Percentiles rank a stretch among this genome's conserved stretches.
Evolutionary conservation across 2,113 vertebrate species (phyloP).

Genomic region (Sminthopsis crassicaudata): DNA sequence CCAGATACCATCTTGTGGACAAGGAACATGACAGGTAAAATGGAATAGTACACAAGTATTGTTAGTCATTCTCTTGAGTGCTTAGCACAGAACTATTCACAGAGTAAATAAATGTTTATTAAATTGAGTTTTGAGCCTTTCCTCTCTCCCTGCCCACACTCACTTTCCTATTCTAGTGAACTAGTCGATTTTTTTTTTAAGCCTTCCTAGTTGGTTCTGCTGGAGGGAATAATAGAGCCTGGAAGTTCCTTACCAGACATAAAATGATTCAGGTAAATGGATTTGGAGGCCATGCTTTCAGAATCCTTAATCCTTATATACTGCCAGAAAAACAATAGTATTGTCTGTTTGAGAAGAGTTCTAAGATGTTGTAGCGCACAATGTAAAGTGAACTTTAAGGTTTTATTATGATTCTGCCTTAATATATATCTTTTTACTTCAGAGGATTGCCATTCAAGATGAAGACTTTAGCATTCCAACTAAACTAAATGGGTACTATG

Average conservation of each 20-base stretch:
- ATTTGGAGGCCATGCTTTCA: background rate
- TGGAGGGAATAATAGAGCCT: background rate
- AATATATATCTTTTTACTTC: slow-evolving; percentile 11
- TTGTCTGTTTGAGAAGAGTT: slow-evolving; percentile 37
- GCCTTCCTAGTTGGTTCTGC: background rate
- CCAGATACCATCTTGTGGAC: slow-evolving; percentile 99
- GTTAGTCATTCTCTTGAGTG: accelerated
- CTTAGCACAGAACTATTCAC: background rate
- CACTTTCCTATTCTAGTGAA: background rate
- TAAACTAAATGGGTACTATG: background rate
- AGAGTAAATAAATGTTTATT: background rate
- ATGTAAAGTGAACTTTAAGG: background rate
- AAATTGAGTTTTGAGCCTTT: background rate
- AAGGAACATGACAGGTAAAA: slow-evolving; percentile 99
- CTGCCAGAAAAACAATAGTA: slow-evolving; percentile 34
- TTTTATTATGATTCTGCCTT: slow-evolving; percentile 22
- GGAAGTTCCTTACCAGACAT: background rate
- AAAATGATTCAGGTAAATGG: background rate
- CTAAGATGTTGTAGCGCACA: background rate
- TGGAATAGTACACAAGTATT: accelerated
- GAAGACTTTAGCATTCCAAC: slow-evolving; percentile 9
- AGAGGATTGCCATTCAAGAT: slow-evolving; percentile 31
- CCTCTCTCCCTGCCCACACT: background rate
- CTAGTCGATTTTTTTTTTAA: background rate
- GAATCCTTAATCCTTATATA: background rate